Evolutionary conservation across 2,888 invertebrate species (phyloP).

Genomic region (Phengaris arion): DNA sequence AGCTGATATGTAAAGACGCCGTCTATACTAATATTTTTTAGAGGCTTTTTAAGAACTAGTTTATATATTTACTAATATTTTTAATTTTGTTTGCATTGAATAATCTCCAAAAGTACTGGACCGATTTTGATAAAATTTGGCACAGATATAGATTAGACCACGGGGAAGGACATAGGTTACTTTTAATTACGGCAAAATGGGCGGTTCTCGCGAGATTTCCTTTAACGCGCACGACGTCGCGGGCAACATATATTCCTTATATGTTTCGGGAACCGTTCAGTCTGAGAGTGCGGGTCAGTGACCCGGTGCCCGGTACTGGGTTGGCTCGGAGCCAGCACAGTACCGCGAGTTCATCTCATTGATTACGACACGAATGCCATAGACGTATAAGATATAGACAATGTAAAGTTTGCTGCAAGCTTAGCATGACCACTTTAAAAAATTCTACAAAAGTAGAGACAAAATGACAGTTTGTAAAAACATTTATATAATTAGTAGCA

Average conservation of each 20-base stretch:
- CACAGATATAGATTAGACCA: background rate
- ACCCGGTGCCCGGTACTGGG: background rate
- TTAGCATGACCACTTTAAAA: too few relatives aligned
- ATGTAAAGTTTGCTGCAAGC: background rate
- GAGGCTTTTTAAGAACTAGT: too few relatives aligned
- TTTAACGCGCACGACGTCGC: background rate
- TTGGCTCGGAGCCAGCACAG: background rate
- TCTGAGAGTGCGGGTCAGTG: background rate
- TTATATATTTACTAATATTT: too few relatives aligned
- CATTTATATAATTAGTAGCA: too few relatives aligned
- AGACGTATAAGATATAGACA: background rate
- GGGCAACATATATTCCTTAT: background rate
- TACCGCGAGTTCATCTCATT: background rate
- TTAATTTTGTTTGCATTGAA: too few relatives aligned
- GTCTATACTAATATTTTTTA: too few relatives aligned
- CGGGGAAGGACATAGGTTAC: too few relatives aligned
- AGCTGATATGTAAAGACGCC: too few relatives aligned
- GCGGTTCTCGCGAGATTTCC: too few relatives aligned
- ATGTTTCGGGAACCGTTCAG: background rate
- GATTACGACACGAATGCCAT: background rate
- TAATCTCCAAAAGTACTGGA: background rate
- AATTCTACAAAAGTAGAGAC: too few relatives aligned
- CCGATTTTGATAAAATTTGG: background rate
- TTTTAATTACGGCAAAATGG: too few relatives aligned
- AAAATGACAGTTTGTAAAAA: too few relatives aligned